phyloP scores from a whole-genome alignment of 2,113 vertebrate genomes.

The Psophia crepitans region DNA sequence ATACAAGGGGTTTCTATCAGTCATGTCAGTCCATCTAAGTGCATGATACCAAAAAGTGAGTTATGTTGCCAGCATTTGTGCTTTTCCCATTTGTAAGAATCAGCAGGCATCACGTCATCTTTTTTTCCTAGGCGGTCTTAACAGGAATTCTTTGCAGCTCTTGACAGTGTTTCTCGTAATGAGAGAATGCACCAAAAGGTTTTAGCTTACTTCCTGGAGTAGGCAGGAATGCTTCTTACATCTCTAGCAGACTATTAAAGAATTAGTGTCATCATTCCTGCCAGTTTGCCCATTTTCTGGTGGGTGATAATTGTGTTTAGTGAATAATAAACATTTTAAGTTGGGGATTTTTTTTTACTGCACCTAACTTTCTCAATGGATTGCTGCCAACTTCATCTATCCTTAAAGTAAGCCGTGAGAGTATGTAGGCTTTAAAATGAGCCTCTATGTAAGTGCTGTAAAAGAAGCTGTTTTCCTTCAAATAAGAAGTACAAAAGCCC shows the following conservation, averaged over 20 bases:
- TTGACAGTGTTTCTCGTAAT: not conserved
- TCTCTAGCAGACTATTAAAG: not conserved
- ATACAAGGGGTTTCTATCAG: not conserved
- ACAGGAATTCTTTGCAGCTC: not conserved
- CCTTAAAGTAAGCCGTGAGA: not conserved
- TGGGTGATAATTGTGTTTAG: not conserved
- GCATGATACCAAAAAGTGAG: not conserved
- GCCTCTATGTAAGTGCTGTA: not conserved
- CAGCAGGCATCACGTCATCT: not conserved
- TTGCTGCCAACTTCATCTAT: conserved; percentile 6
- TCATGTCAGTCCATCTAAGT: not conserved
- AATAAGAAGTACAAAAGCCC: not conserved
- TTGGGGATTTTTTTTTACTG: not conserved
- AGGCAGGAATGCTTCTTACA: not conserved
- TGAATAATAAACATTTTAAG: not conserved
- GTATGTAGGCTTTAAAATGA: conserved; percentile 11
- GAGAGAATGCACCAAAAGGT: not conserved
- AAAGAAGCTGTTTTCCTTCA: conserved; percentile 12
- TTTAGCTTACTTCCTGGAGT: not conserved
- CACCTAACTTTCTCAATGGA: not conserved
- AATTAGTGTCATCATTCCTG: not conserved
- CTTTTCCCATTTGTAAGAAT: not conserved
- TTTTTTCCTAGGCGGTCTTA: not conserved
- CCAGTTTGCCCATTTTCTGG: not conserved
- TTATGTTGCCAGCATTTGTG: not conserved